phyloP scores from a whole-genome alignment of 1,140 invertebrate species.

The Ceratina japonica region DNA sequence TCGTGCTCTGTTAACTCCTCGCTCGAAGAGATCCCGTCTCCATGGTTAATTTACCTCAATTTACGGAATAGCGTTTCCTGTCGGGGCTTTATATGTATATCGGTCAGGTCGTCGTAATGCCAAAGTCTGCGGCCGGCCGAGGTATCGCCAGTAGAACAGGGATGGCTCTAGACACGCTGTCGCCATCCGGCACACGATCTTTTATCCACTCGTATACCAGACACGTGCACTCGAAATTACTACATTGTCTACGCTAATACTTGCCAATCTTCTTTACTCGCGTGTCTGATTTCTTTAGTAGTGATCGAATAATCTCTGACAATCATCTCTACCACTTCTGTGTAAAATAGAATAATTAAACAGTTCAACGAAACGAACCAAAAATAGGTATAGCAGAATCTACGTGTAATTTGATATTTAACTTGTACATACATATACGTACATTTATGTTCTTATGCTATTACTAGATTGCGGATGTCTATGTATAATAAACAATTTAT shows the following conservation, averaged over 20 bases:
- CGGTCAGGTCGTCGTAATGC: slow-evolving; percentile 61
- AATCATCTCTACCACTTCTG: too few relatives aligned
- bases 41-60: slow-evolving; percentile 72
- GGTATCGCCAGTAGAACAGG: slow-evolving; percentile 21
- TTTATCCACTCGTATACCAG: not conserved
- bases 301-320: too few relatives aligned
- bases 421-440: too few relatives aligned
- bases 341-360: too few relatives aligned
- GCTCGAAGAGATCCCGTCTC: slow-evolving; percentile 53
- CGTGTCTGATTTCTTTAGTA: too few relatives aligned
- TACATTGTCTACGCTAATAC: not conserved
- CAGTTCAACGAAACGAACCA: too few relatives aligned
- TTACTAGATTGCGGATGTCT: too few relatives aligned
- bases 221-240: slow-evolving; percentile 32
- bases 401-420: too few relatives aligned
- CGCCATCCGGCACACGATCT: slow-evolving; percentile 46
- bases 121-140: slow-evolving; percentile 46
- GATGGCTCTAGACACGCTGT: slow-evolving; percentile 59
- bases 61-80: slow-evolving; percentile 74
- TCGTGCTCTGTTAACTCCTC: slow-evolving; percentile 57
- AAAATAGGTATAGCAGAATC: too few relatives aligned
- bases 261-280: too few relatives aligned
- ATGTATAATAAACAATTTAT: too few relatives aligned
- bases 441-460: too few relatives aligned
- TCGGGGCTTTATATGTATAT: slow-evolving; percentile 60